Evolutionary conservation across 2,888 invertebrate genomes (phyloP), one percentile per base, ranked within the genome.

Genomic region (Mesorhabditis spiculigera): DNA sequence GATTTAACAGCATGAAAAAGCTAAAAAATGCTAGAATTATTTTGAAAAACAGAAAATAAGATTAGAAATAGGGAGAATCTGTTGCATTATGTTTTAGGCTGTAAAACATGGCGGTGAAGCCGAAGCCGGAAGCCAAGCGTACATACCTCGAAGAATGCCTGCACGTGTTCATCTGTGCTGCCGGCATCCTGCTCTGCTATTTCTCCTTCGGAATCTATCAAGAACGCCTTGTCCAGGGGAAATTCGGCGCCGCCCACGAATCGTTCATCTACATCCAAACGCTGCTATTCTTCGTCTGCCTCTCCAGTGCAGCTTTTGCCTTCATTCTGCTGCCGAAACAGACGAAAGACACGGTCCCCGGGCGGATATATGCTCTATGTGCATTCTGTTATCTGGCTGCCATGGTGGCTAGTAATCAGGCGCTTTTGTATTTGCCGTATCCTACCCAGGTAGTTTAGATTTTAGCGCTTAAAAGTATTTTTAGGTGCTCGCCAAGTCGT

Each of bases 391-490:
- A 97, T 86, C 88, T 97, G 0, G 88, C 94, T 61, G 98, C 92
- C 0, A 99, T 99, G 98, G 91, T 97, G 2, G 91, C 93, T 77
- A 95, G 95, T 63, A 95, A 93, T 86, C 93, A 95, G 92, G 94
- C 97, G 0, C 88, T 98, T 63, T 93, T 94, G 83, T 96, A 95
- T 91, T 92, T 98, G 42, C 92, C 92, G 74, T 99, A 96, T 88
- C 98, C 98, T 0, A 97, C 97, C 4, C 97, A 98, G 90, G 92
- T n/a, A n/a, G n/a, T n/a, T n/a, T n/a, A n/a, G n/a, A n/a, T n/a
- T n/a, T n/a, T n/a, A n/a, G n/a, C n/a, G n/a, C n/a, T n/a, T n/a
- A n/a, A n/a, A n/a, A n/a, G n/a, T n/a, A n/a, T n/a, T 66, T 80
- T 5, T 79, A 90, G 89, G 96, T 97, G 5, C 91, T 97, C 4